Evolutionary conservation across 2,113 vertebrate species (phyloP).

Genomic region (Electrona antarctica): DNA sequence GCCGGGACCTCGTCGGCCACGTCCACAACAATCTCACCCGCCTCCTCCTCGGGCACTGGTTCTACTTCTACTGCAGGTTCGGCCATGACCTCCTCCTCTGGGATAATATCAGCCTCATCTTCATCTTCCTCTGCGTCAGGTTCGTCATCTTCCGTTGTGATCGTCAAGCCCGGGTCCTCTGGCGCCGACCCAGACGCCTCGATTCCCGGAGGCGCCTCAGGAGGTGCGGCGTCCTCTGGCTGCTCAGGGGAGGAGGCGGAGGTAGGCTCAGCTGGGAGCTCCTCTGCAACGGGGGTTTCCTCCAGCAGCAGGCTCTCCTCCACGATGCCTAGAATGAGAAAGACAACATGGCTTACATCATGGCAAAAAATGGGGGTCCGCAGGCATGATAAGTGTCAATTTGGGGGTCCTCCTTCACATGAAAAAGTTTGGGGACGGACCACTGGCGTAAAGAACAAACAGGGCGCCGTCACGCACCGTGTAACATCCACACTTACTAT

Average conservation of each 20-base stretch:
- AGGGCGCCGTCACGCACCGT: too few species aligned
- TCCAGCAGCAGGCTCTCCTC: slow-evolving; percentile 63
- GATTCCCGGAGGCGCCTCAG: slow-evolving; percentile 44
- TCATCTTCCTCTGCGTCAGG: slow-evolving; percentile 28
- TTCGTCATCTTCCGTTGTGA: slow-evolving; percentile 17
- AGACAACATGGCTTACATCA: neutral
- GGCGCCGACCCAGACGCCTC: slow-evolving; percentile 65
- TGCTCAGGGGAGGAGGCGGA: slow-evolving; percentile 16
- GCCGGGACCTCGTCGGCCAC: slow-evolving; percentile 28
- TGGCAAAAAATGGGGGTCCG: too few species aligned
- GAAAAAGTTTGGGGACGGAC: too few species aligned
- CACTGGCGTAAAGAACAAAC: too few species aligned
- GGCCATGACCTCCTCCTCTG: slow-evolving; percentile 6
- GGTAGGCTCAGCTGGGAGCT: slow-evolving; percentile 25
- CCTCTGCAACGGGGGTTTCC: slow-evolving; percentile 37
- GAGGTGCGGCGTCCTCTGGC: slow-evolving; percentile 24
- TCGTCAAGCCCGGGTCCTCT: slow-evolving; percentile 6
- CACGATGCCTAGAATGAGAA: slow-evolving; percentile 57
- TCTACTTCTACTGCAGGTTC: slow-evolving; percentile 8
- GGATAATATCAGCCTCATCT: slow-evolving; percentile 2
- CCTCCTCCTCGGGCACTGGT: neutral
- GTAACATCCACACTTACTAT: slow-evolving; percentile 52
- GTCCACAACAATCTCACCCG: slow-evolving; percentile 17
- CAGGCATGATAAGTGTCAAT: too few species aligned
- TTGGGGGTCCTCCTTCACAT: too few species aligned